These are phyloP conservation scores for Parauchenoglanis punctatus DNA, from an alignment of 2,797 vertebrate genomes.

Conservation along the genomic window DNA sequence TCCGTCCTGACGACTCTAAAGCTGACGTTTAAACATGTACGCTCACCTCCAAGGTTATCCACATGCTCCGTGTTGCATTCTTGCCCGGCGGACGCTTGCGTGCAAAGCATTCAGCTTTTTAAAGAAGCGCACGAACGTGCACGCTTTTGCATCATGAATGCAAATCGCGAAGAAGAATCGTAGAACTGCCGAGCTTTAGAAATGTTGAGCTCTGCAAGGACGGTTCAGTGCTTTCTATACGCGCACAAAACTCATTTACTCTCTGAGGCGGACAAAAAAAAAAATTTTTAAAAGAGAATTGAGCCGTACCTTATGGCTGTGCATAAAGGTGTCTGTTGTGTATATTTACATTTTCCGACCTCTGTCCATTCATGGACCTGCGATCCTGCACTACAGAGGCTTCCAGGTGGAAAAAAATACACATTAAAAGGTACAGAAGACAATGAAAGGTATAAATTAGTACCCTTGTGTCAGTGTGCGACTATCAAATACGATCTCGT, in stretches of 20 bases:
- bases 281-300: neutral
- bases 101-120: neutral
- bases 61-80: neutral
- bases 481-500: neutral
- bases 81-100: neutral
- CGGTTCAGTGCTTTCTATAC: neutral
- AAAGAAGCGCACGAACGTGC: neutral
- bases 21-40: neutral
- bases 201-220: neutral
- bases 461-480: neutral
- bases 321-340: neutral
- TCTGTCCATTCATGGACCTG: neutral
- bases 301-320: neutral
- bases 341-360: neutral
- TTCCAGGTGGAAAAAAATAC: neutral
- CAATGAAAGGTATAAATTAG: neutral
- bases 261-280: neutral
- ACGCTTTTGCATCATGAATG: neutral
- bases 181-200: neutral
- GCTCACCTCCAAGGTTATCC: neutral
- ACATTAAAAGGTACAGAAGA: neutral
- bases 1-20: neutral
- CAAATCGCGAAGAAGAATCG: neutral
- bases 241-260: neutral
- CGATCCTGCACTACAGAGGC: neutral